These are phyloP conservation scores for Toxotes jaculatrix DNA, from an alignment of 2,113 vertebrate species.

Conservation along the genomic window DNA sequence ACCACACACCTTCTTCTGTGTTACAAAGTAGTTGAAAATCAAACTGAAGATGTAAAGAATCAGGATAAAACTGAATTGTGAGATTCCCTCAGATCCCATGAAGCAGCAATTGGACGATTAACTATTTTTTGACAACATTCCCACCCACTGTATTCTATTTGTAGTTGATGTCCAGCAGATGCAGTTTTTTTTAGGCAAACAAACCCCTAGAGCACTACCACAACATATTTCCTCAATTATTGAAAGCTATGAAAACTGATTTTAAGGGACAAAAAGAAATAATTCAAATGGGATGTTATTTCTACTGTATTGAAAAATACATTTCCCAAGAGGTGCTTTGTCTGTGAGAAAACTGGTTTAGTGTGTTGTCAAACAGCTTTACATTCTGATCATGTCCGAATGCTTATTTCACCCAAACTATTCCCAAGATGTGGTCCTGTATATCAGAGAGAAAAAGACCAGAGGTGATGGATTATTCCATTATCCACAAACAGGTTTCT, in stretches of 20 bases:
- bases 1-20: too few relatives aligned
- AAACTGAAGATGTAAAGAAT: too few relatives aligned
- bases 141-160: too few relatives aligned
- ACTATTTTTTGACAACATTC: too few relatives aligned
- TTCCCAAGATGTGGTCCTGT: conserved; percentile 19
- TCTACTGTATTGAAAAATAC: background rate
- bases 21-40: too few relatives aligned
- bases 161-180: too few relatives aligned
- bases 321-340: background rate
- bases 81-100: too few relatives aligned
- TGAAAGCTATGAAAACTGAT: background rate
- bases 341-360: background rate
- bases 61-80: too few relatives aligned
- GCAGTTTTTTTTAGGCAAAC: too few relatives aligned
- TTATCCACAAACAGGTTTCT: conserved; percentile 56
- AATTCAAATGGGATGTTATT: background rate
- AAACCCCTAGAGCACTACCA: too few relatives aligned
- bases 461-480: conserved; percentile 63
- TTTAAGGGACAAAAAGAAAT: background rate
- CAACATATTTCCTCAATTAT: background rate
- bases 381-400: conserved; percentile 17
- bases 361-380: conserved; percentile 3
- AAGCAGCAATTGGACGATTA: too few relatives aligned
- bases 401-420: conserved; percentile 38
- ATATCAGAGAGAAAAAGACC: conserved; percentile 27